Conservation (phyloP, 2,888 invertebrate species). For the Leucophenga montana region DNA sequence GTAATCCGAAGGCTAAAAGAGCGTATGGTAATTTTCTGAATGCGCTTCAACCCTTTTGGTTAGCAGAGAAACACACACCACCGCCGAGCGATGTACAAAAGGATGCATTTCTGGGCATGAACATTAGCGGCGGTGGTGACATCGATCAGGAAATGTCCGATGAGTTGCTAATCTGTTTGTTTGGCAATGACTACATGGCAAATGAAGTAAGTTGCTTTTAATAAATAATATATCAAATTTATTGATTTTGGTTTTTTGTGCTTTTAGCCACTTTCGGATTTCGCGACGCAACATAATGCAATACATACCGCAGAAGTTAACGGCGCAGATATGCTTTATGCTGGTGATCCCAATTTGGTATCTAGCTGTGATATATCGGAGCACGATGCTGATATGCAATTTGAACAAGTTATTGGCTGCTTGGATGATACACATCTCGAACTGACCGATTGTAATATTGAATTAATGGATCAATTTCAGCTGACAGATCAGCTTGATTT, state of each 20-base stretch:
- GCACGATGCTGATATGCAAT: conserved; percentile 45
- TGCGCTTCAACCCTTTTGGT: conserved; percentile 66
- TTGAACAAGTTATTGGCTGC: conserved; percentile 26
- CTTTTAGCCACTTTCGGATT: conserved; percentile 58
- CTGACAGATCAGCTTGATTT: conserved; percentile 70
- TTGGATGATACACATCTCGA: conserved; percentile 56
- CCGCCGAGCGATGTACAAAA: conserved; percentile 52
- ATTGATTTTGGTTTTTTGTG: conserved; percentile 7
- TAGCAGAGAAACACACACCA: conserved; percentile 39
- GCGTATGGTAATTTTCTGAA: conserved; percentile 66
- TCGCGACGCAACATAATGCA: conserved; percentile 55
- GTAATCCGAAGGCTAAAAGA: conserved; percentile 56
- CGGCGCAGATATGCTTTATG: conserved; percentile 50
- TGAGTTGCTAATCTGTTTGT: conserved; percentile 59
- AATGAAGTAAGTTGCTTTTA: conserved; percentile 47
- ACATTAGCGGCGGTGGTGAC: conserved; percentile 51
- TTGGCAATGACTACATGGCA: conserved; percentile 57
- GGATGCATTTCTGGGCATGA: conserved; percentile 49
- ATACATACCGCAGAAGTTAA: not conserved
- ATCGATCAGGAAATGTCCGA: conserved; percentile 47
- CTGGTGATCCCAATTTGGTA: conserved; percentile 63
- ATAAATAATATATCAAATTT: conserved; percentile 52
- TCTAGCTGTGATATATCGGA: conserved; percentile 57
- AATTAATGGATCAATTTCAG: conserved; percentile 71
- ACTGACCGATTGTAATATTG: conserved; percentile 70